Percentiles rank a stretch among this genome's conserved stretches.
Evolutionary conservation across 2,888 invertebrate species (phyloP).

Genomic region (Caenorhabditis doughertyi): DNA sequence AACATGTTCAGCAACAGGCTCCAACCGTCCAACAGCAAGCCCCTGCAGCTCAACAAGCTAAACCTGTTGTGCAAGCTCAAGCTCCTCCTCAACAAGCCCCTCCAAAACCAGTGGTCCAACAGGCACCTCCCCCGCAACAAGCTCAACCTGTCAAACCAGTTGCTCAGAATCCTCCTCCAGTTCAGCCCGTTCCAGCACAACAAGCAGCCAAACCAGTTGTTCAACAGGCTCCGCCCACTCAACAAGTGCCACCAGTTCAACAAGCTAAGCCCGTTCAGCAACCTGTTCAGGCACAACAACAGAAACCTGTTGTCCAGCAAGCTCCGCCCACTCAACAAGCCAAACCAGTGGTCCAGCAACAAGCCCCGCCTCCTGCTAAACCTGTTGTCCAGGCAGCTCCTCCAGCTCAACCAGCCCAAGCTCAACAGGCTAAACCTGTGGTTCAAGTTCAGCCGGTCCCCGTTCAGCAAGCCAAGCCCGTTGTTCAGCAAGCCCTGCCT

Average conservation of each 20-base stretch:
- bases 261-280: not conserved
- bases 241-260: not conserved
- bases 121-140: slow-evolving; percentile 11
- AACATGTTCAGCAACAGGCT: not conserved
- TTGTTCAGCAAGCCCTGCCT: not conserved
- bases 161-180: not conserved
- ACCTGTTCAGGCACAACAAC: not conserved
- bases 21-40: not conserved
- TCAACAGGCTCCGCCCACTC: not conserved
- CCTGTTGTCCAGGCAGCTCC: not conserved
- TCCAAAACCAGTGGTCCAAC: slow-evolving; percentile 3
- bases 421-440: not conserved
- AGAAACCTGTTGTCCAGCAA: not conserved
- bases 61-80: not conserved
- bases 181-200: not conserved
- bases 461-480: not conserved
- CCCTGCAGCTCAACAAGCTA: not conserved
- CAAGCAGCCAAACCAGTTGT: not conserved
- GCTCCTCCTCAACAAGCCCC: not conserved
- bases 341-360: not conserved
- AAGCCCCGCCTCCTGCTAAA: not conserved
- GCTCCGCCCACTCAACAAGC: not conserved
- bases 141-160: not conserved
- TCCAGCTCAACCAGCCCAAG: not conserved
- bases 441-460: not conserved